Conservation (phyloP, 2,797 vertebrate genomes). For the Taenioides sp. region DNA sequence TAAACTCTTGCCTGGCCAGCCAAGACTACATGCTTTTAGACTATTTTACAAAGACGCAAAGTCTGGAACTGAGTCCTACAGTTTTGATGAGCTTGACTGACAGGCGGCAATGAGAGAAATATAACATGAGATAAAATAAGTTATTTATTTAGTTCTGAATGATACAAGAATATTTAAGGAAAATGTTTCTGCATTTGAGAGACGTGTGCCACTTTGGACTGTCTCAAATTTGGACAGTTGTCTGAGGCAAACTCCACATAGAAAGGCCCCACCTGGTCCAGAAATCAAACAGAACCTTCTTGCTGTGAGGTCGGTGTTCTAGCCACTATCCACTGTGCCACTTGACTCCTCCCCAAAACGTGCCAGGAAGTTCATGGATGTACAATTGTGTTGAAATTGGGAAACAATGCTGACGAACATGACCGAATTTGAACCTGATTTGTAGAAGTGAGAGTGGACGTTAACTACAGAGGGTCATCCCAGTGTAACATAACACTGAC, state of each 20-base stretch:
- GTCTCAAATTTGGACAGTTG: not conserved
- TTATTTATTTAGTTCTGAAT: too few relatives aligned
- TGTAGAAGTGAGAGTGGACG: conserved; percentile 27
- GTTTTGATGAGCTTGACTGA: not conserved
- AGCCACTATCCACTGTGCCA: not conserved
- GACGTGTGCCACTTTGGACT: not conserved
- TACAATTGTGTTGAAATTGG: conserved; percentile 5
- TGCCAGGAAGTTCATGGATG: not conserved
- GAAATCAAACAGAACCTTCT: not conserved
- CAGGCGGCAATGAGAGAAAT: not conserved
- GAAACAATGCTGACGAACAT: conserved; percentile 2
- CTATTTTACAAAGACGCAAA: not conserved
- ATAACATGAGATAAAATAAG: not conserved
- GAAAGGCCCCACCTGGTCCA: not conserved
- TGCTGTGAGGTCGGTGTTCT: not conserved
- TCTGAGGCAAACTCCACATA: not conserved
- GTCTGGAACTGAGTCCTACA: not conserved
- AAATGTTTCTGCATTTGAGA: not conserved
- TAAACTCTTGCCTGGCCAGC: not conserved
- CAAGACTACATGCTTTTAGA: not conserved
- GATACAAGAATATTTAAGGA: too few relatives aligned
- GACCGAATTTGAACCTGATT: conserved; percentile 17
- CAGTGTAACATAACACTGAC: not conserved
- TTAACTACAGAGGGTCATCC: conserved; percentile 1
- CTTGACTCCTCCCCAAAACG: conserved; percentile 4